Conservation (phyloP, 2,113 vertebrate genomes). For the Tenebrosternarchus preto region DNA sequence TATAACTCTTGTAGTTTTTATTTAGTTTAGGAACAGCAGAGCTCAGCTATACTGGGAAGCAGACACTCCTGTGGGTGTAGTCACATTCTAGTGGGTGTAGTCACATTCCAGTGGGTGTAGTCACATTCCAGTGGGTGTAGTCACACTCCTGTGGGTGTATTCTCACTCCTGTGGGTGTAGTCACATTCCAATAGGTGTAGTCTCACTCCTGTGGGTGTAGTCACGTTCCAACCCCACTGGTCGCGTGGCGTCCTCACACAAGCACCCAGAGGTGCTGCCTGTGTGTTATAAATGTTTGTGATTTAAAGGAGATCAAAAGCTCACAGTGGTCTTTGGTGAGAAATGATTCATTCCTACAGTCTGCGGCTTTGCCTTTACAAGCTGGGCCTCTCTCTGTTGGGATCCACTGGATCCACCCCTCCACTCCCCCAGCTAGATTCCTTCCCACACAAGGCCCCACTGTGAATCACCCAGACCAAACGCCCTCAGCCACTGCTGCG, state of each 20-base stretch:
- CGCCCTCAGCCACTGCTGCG: slow-evolving; percentile 6
- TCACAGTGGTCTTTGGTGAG: slow-evolving; percentile 69
- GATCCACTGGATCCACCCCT: not conserved
- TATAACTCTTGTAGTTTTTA: too few relatives aligned
- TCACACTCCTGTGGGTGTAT: too few relatives aligned
- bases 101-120: too few relatives aligned
- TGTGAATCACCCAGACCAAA: slow-evolving; percentile 45
- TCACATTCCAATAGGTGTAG: too few relatives aligned
- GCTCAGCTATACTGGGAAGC: too few relatives aligned
- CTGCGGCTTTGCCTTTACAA: slow-evolving; percentile 68
- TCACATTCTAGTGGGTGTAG: too few relatives aligned
- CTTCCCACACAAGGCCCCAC: slow-evolving; percentile 41
- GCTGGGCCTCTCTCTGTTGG: slow-evolving; percentile 12
- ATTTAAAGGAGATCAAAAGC: slow-evolving; percentile 74
- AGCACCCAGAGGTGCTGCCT: slow-evolving; percentile 40
- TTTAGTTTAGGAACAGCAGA: too few relatives aligned
- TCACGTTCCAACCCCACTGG: not conserved
- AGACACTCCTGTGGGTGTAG: too few relatives aligned
- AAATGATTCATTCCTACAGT: slow-evolving; percentile 71
- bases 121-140: too few relatives aligned
- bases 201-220: too few relatives aligned
- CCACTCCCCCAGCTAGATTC: slow-evolving; percentile 39
- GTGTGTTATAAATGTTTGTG: slow-evolving; percentile 69
- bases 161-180: too few relatives aligned
- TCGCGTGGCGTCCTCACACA: not conserved